Conservation (phyloP, 2,797 vertebrate genomes). For the Sternarchorhynchus goeldii region DNA sequence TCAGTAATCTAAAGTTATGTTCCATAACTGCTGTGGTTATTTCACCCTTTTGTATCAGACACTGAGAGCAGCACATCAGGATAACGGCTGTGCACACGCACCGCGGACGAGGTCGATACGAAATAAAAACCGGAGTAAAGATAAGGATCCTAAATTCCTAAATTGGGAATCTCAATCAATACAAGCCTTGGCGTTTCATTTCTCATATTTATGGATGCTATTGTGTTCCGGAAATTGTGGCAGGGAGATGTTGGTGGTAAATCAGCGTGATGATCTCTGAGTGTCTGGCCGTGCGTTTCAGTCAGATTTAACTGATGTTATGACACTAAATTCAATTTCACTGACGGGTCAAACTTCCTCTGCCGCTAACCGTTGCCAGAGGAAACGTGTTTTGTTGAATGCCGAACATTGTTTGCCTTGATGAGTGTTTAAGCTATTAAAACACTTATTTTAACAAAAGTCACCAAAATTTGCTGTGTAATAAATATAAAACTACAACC, state of each 20-base stretch:
- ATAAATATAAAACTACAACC: too few species aligned
- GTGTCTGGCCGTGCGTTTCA: background rate
- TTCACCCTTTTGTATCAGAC: background rate
- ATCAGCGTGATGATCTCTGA: background rate
- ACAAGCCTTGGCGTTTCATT: conserved; percentile 37
- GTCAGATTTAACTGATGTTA: conserved; percentile 15
- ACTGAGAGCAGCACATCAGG: background rate
- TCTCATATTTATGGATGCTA: conserved; percentile 32
- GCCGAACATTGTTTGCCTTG: too few species aligned
- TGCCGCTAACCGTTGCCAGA: background rate
- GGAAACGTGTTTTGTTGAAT: background rate
- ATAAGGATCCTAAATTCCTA: conserved; percentile 22
- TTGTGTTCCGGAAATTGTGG: conserved; percentile 52
- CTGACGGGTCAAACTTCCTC: conserved; percentile 11
- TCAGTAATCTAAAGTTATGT: background rate
- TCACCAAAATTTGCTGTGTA: too few species aligned
- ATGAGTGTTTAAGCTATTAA: too few species aligned
- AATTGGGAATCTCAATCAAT: conserved; percentile 25
- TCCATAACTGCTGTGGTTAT: background rate
- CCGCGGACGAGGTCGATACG: background rate
- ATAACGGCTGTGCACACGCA: background rate
- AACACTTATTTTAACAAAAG: too few species aligned
- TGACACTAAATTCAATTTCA: conserved; percentile 3
- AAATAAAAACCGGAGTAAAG: conserved; percentile 20
- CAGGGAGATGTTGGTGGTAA: conserved; percentile 22